Conservation (phyloP, 2,113 vertebrate genomes). For the Mohoua ochrocephala region DNA sequence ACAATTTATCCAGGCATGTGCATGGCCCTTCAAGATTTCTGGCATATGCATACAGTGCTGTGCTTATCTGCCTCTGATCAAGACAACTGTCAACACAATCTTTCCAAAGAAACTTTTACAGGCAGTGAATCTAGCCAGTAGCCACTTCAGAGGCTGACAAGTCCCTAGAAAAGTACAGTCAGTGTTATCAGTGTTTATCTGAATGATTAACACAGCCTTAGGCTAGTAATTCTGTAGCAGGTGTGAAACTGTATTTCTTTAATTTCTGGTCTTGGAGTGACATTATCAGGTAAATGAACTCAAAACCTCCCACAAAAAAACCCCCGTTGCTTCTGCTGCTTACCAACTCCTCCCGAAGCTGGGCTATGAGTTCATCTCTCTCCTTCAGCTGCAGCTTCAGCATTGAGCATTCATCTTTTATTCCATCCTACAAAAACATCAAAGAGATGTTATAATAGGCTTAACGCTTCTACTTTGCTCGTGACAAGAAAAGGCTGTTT, state of each 20-base stretch:
- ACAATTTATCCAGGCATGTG: background rate
- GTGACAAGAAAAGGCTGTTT: conserved; percentile 60
- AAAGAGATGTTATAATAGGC: conserved; percentile 64
- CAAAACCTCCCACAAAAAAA: background rate
- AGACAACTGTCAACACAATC: background rate
- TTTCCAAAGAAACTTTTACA: background rate
- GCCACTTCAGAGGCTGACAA: background rate
- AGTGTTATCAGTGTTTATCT: background rate
- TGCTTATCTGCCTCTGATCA: background rate
- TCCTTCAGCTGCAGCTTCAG: conserved; percentile 89
- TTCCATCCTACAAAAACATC: conserved; percentile 83
- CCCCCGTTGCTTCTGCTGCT: conserved; percentile 28
- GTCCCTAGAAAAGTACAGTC: background rate
- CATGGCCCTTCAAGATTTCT: background rate
- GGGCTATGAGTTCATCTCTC: conserved; percentile 88
- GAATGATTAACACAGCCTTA: background rate
- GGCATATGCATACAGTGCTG: background rate
- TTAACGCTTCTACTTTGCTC: conserved; percentile 49
- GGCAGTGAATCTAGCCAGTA: background rate
- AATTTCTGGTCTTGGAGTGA: background rate
- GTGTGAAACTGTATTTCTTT: background rate
- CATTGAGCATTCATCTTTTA: conserved; percentile 85
- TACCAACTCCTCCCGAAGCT: conserved; percentile 92
- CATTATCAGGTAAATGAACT: background rate
- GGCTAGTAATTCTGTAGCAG: background rate